Evolutionary conservation across 2,113 vertebrate genomes (phyloP), one percentile per base, ranked within the genome.

Genomic region (Tetraodon nigroviridis): DNA sequence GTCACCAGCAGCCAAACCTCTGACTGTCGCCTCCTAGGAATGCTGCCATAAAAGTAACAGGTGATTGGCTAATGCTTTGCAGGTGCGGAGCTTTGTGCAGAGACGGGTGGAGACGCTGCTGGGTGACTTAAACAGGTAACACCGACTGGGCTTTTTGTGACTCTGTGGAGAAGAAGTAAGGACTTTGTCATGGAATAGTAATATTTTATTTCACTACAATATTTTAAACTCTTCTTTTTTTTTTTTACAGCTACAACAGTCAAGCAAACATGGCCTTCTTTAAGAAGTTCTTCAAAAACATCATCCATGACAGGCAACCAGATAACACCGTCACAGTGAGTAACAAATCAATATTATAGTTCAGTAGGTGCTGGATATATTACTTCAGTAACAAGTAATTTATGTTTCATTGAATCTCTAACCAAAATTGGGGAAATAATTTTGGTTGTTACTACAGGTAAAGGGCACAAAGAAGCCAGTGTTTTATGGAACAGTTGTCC

Each of bases 401-500:
- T 37, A 37, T 12, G 12, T 12, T 11, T 37, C 6, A 8, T 37
- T 37, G 10, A 8, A 37, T 37, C 32, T 37, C 11, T 37, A 10
- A 10, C 11, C 32, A 37, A 37, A 37, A 37, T 37, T 27, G 24
- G 24, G 24, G 24, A 27, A 27, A 27, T 27, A 5, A 27, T 1
- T 56, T 29, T 70, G 49, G 0, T n/a, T 71, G 32, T 67, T 19
- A 2, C 55, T 47, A 10, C 16, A 89, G 87, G 77, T 73, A 60
- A 77, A 63, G n/a, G 75, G 20, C 0, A 76, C 70, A 12, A 3
- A n/a, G 0, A 84, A 77, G 1, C 61, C 86, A 0, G 64, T 65
- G 40, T 90, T 71, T 67, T 82, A 85, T 40, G 91, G 89, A 19
- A 90, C 91, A 7, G 76, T 92, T 22, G 1, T 15, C 0, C 63